These are phyloP conservation scores for Epinephelus lanceolatus DNA, from an alignment of 2,113 vertebrate genomes.

Conservation along the genomic window DNA sequence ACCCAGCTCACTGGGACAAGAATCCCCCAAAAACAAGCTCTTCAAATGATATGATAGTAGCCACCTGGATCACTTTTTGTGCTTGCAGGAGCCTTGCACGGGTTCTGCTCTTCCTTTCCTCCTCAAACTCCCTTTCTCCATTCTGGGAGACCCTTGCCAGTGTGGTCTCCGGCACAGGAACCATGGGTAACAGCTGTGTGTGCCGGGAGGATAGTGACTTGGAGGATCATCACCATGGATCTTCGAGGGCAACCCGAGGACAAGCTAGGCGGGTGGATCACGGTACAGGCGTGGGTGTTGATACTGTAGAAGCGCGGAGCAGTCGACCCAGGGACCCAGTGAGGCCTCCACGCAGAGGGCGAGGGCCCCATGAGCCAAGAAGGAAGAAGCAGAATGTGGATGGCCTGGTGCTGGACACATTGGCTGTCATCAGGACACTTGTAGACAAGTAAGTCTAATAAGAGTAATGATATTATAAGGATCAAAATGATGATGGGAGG, in stretches of 20 bases:
- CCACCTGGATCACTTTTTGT: slow-evolving; percentile 95
- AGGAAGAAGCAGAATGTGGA: slow-evolving; percentile 99
- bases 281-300: slow-evolving; percentile 64
- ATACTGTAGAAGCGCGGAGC: slow-evolving; percentile 85
- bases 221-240: slow-evolving; percentile 87
- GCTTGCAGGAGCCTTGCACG: slow-evolving; percentile 94
- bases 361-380: slow-evolving; percentile 96
- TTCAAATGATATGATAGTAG: slow-evolving; percentile 99
- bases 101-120: slow-evolving; percentile 92
- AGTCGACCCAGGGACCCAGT: slow-evolving; percentile 94
- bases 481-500: not conserved
- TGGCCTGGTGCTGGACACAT: slow-evolving; percentile 95
- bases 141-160: slow-evolving; percentile 86
- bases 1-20: slow-evolving; percentile 80
- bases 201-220: slow-evolving; percentile 95
- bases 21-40: slow-evolving; percentile 81
- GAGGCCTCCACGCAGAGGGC: slow-evolving; percentile 92
- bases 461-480: not conserved
- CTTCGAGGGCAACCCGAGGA: slow-evolving; percentile 81
- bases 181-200: slow-evolving; percentile 97
- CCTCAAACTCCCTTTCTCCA: slow-evolving; percentile 88
- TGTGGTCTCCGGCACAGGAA: slow-evolving; percentile 79
- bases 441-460: slow-evolving; percentile 96
- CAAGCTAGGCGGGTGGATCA: slow-evolving; percentile 86
- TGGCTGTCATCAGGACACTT: slow-evolving; percentile 97